Evolutionary conservation across 1,140 invertebrate genomes (phyloP), one percentile per base, ranked within the genome.

Genomic region (Ceratina calcarata): DNA sequence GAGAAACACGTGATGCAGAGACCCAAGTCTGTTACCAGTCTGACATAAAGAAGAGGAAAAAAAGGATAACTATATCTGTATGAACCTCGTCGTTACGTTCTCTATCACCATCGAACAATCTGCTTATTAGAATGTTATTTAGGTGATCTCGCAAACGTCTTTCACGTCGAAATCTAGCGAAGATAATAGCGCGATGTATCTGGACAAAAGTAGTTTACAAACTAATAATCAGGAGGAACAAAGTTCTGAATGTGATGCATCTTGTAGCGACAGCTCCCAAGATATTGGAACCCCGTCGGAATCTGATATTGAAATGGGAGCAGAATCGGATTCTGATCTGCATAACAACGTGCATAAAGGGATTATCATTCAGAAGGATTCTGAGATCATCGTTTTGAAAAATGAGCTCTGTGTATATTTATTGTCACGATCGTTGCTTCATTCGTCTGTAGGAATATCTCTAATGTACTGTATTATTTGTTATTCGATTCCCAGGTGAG

Each of bases 321-420:
- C 72, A 12, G 76, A 84, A 37, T 74, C 24, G 16, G 58, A 85
- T 67, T 16, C 57, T 45, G 74, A 81, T 18, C 7, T 58, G 3
- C 73, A 62, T 49, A 66, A 66, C 27, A 70, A 75, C 15, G 71
- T 16, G 15, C 75, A 83, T 27, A 86, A 83, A 18, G 55, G 55
- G 2, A 82, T 82, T 20, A 90, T 90, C 51, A 90, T 90, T 58
- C 78, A 87, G 58, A 89, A 88, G n/a, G 89, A 90, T 58, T 87
- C 89, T 10, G 84, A 88, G 70, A 89, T 90, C n/a, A 89, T 90
- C 32, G 86, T 83, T 49, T 64, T 90, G n/a, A 82, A 89, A 51
- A 85, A 89, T 79, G 84, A 90, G 61, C 60, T 90, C 20, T 73
- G 72, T 10, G 89, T 89, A 80, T 6, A 22, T 76, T 66, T 37